Conservation (phyloP, 2,888 invertebrate species). For the Incurvaria masculella region DNA sequence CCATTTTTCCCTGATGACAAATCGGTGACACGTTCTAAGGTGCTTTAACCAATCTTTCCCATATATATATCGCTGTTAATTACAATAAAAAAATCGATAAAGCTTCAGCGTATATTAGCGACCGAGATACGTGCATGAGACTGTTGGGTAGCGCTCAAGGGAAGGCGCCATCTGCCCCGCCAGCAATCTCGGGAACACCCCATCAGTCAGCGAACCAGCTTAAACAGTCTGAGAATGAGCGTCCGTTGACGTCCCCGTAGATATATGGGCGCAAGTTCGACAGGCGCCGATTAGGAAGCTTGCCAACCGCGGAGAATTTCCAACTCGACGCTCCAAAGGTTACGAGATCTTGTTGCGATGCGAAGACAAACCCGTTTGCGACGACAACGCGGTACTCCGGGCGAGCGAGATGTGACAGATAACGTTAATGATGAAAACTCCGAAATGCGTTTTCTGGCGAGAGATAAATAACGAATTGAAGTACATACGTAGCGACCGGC, state of each 20-base stretch:
- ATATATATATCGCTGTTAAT: no score
- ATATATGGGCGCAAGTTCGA: constrained; percentile 39
- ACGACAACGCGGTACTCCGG: not conserved
- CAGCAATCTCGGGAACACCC: constrained; percentile 29
- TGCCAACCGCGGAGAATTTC: constrained; percentile 32
- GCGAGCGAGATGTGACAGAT: not conserved
- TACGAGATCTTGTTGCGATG: not conserved
- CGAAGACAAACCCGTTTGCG: not conserved
- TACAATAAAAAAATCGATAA: no score
- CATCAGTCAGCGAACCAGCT: constrained; percentile 41
- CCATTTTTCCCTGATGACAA: no score
- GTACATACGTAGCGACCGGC: no score
- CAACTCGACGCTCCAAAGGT: not conserved
- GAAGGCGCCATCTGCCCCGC: constrained; percentile 11
- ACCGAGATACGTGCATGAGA: no score
- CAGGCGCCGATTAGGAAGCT: constrained; percentile 47
- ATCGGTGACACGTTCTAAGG: no score
- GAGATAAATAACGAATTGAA: not conserved
- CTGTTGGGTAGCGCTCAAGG: no score
- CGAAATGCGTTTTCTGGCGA: not conserved
- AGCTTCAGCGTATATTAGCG: no score
- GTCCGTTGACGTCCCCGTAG: constrained; percentile 45
- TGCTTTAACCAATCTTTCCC: no score
- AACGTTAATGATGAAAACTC: not conserved
- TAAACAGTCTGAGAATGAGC: constrained; percentile 45